A percentile compares a stretch with the other conserved stretches of the same genome.
phyloP scores from a whole-genome alignment of 2,888 invertebrate species.

The Stenichneumon culpator region DNA sequence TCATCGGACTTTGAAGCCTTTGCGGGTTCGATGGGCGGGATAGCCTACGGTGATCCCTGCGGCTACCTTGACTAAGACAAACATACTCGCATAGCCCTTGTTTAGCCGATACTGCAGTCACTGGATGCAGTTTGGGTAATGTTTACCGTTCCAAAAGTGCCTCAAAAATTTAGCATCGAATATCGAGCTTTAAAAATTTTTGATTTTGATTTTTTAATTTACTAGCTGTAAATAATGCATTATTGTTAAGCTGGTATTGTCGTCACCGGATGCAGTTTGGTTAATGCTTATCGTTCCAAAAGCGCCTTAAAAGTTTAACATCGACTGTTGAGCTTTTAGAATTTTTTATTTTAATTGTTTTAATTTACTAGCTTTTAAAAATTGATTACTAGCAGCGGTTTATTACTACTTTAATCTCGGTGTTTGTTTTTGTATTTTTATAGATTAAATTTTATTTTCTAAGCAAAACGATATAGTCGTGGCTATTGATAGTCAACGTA shows the following conservation, averaged over 20 bases:
- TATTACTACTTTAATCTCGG: too few species aligned
- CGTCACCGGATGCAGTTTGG: background rate
- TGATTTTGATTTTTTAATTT: too few species aligned
- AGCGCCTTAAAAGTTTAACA: background rate
- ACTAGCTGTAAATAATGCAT: too few species aligned
- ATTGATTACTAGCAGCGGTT: too few species aligned
- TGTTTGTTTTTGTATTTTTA: too few species aligned
- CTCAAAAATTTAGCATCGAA: background rate
- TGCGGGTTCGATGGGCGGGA: conserved; percentile 28
- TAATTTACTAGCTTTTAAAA: too few species aligned
- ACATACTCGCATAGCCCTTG: background rate
- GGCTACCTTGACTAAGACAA: conserved; percentile 5
- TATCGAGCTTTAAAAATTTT: too few species aligned
- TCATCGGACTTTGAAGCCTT: conserved; percentile 22
- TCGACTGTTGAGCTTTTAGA: background rate
- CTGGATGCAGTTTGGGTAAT: conserved; percentile 10
- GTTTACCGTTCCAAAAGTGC: background rate
- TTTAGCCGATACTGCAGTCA: background rate
- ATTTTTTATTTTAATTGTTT: too few species aligned
- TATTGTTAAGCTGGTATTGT: too few species aligned
- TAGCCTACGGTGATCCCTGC: conserved; percentile 22
- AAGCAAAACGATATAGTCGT: too few species aligned
- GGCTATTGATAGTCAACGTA: too few species aligned
- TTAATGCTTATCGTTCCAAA: background rate
- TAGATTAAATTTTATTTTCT: too few species aligned